A percentile compares a stretch with the other conserved stretches of the same genome.
Conservation (phyloP, 2,888 invertebrate species). For the Caenorhabditis panamensis region DNA sequence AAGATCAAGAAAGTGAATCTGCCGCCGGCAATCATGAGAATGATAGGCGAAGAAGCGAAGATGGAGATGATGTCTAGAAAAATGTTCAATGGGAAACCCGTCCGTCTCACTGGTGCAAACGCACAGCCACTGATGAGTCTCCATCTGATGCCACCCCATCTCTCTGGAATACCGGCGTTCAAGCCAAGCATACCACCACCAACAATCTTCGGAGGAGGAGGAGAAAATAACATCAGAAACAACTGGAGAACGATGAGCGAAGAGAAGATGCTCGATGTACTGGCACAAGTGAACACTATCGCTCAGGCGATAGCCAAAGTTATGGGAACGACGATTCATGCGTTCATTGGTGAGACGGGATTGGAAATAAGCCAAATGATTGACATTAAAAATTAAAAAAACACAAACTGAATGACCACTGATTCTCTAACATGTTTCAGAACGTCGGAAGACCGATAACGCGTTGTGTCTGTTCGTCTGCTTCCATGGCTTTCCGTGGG, state of each 20-base stretch:
- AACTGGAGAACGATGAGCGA: neutral
- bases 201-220: too few relatives aligned
- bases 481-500: slow-evolving; percentile 33
- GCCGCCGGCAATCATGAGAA: slow-evolving; percentile 6
- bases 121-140: slow-evolving; percentile 28
- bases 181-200: too few relatives aligned
- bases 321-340: slow-evolving; percentile 18
- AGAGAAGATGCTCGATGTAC: slow-evolving; percentile 19
- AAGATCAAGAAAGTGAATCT: neutral
- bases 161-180: too few relatives aligned
- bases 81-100: too few relatives aligned
- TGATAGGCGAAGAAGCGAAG: slow-evolving; percentile 20
- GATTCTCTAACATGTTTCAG: slow-evolving; percentile 17
- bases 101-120: too few relatives aligned
- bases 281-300: slow-evolving; percentile 26
- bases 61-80: too few relatives aligned
- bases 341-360: slow-evolving; percentile 22
- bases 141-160: neutral
- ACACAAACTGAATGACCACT: neutral
- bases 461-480: slow-evolving; percentile 31
- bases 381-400: too few relatives aligned
- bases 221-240: neutral
- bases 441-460: slow-evolving; percentile 26
- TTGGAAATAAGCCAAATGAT: too few relatives aligned
- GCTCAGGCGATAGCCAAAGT: slow-evolving; percentile 3